These are phyloP conservation scores for Crenuchus spilurus DNA, from an alignment of 2,797 vertebrate species.

Conservation along the genomic window DNA sequence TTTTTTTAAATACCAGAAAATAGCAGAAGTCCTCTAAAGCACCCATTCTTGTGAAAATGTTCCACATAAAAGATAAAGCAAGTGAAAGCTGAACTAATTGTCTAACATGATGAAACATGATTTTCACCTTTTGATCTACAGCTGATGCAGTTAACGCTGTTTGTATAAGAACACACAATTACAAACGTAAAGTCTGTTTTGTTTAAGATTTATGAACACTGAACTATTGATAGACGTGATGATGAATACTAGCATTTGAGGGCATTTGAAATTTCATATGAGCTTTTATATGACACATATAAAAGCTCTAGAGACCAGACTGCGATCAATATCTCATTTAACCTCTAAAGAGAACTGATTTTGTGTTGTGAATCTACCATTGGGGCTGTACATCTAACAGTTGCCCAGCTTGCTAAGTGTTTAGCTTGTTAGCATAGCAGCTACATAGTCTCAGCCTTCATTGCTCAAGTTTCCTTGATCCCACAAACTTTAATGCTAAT, in stretches of 20 bases:
- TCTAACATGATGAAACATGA: slow-evolving; percentile 1
- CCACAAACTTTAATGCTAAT: slow-evolving; percentile 57
- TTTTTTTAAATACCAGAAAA: neutral
- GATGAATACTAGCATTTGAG: neutral
- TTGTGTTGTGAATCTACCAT: neutral
- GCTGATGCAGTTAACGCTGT: neutral
- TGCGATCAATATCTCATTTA: neutral
- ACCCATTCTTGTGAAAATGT: neutral
- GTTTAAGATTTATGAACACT: slow-evolving; percentile 1
- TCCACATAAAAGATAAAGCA: slow-evolving; percentile 3
- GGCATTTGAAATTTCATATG: neutral
- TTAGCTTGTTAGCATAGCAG: neutral
- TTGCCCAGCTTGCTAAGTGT: neutral
- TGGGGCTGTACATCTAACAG: neutral
- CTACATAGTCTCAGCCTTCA: neutral
- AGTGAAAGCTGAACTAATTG: slow-evolving; percentile 47
- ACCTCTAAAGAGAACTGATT: neutral
- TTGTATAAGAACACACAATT: neutral
- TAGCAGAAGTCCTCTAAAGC: neutral
- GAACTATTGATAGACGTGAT: neutral
- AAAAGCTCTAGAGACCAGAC: neutral
- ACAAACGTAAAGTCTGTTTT: too few relatives aligned
- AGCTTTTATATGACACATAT: too few relatives aligned
- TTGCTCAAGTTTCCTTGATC: slow-evolving; percentile 37
- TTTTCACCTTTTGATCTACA: neutral